These are phyloP conservation scores for Palloptera scutellata DNA, from an alignment of 2,888 invertebrate genomes.

Conservation along the genomic window DNA sequence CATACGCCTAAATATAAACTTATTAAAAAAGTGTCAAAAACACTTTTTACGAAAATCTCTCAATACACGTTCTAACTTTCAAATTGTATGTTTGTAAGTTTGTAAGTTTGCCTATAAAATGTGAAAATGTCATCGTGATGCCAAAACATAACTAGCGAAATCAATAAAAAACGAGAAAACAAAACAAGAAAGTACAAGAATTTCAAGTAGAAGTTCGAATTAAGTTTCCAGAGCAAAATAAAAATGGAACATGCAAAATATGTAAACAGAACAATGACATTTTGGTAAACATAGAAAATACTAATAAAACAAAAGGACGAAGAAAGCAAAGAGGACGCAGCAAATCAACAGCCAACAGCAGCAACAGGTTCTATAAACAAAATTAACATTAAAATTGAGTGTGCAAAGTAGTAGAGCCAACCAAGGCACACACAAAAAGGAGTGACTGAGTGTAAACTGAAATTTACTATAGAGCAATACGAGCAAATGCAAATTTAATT, in stretches of 20 bases:
- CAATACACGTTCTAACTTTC: neutral
- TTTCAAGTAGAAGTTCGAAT: constrained; percentile 6
- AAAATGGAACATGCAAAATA: neutral
- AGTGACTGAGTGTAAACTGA: too few species aligned
- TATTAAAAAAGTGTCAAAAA: constrained; percentile 30
- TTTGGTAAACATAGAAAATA: neutral
- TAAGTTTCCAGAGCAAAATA: constrained; percentile 21
- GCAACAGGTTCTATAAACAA: constrained; percentile 38
- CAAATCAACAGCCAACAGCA: constrained; percentile 5
- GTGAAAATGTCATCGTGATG: constrained; percentile 25
- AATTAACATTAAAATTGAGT: constrained; percentile 38
- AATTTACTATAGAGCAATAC: too few species aligned
- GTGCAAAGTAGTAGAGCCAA: too few species aligned
- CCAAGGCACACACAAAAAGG: too few species aligned
- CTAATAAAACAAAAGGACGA: neutral
- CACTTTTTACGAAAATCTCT: constrained; percentile 23
- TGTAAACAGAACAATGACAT: neutral
- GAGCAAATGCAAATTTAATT: too few species aligned
- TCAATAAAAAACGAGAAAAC: constrained; percentile 22
- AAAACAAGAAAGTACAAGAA: constrained; percentile 21
- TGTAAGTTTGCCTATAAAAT: constrained; percentile 31
- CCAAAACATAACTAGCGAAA: constrained; percentile 27
- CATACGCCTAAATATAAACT: constrained; percentile 13
- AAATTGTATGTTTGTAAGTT: neutral
- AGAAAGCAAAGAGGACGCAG: constrained; percentile 31